Conservation (phyloP, 2,113 vertebrate genomes). For the Oreochromis spilurus region DNA sequence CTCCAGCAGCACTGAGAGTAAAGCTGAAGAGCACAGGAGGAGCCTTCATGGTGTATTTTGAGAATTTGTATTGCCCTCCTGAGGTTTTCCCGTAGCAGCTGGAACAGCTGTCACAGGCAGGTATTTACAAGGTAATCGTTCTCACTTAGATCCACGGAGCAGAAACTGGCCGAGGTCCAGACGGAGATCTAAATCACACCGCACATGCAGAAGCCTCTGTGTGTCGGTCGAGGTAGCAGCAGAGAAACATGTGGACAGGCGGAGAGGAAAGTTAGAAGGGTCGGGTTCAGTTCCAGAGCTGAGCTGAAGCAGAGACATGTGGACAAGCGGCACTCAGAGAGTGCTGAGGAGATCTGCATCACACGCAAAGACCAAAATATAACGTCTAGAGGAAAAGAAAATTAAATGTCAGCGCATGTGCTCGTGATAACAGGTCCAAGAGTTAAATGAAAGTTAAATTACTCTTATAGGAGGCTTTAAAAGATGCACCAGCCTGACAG, state of each 20-base stretch:
- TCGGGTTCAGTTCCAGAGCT: not conserved
- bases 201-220: not conserved
- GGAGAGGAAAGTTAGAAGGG: not conserved
- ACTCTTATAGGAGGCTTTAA: not conserved
- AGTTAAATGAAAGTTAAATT: not conserved
- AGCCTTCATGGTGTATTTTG: not conserved
- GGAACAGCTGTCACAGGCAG: conserved; percentile 2
- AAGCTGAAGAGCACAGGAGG: not conserved
- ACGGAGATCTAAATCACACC: not conserved
- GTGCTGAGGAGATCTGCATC: not conserved
- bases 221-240: not conserved
- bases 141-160: not conserved
- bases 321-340: not conserved
- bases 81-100: not conserved
- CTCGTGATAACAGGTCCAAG: too few species aligned
- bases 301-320: not conserved
- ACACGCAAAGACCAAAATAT: not conserved
- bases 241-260: not conserved
- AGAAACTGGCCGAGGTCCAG: not conserved
- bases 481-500: too few species aligned
- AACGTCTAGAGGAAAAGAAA: too few species aligned
- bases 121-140: conserved; percentile 17
- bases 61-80: not conserved
- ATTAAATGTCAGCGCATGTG: not conserved
- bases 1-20: not conserved